Evolutionary conservation across 2,888 invertebrate genomes (phyloP).

Genomic region (Brachyptera risi): DNA sequence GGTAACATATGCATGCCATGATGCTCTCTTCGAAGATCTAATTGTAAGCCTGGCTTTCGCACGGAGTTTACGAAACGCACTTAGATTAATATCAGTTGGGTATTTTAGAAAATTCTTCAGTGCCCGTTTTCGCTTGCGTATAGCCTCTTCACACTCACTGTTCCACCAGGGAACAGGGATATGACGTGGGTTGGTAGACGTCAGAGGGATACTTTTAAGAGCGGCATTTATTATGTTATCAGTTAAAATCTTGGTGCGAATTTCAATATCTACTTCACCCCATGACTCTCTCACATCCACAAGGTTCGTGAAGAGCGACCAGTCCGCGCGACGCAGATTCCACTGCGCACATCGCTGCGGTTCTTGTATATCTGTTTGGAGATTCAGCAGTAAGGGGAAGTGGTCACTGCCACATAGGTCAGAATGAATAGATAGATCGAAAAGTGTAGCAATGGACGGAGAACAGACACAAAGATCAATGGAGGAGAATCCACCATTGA

Average conservation of each 20-base stretch:
- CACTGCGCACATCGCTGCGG: neutral
- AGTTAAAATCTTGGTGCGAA: neutral
- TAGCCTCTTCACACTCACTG: neutral
- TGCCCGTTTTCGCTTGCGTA: neutral
- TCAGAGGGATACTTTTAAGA: neutral
- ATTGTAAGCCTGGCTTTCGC: neutral
- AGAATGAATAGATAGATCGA: constrained; percentile 1
- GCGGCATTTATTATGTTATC: neutral
- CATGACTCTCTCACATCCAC: neutral
- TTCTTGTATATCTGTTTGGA: neutral
- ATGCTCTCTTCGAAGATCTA: neutral
- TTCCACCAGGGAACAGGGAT: neutral
- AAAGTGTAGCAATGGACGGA: neutral
- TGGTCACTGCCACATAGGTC: constrained; percentile 24
- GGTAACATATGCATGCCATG: neutral
- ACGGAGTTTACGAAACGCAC: neutral
- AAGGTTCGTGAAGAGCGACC: neutral
- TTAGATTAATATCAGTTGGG: neutral
- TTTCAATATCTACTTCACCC: neutral
- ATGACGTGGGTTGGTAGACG: neutral
- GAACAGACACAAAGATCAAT: neutral
- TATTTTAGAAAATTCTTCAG: neutral
- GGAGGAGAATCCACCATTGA: neutral
- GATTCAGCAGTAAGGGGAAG: constrained; percentile 10
- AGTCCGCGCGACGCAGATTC: neutral